Base-by-base conservation (phyloP, 2,888 invertebrate species). In the Dasysyrphus albostriatus region DNA sequence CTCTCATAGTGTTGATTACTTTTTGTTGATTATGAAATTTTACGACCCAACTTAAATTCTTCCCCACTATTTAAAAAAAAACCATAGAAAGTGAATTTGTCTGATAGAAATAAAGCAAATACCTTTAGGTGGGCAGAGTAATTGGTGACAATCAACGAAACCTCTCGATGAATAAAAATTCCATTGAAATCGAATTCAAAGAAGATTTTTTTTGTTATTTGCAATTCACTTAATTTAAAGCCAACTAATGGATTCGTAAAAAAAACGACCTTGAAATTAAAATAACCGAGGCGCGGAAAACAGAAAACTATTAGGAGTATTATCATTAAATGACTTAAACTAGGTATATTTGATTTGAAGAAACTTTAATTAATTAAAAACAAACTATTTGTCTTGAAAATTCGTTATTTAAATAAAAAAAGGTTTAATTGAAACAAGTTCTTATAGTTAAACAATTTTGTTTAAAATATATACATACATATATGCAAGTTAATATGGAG, bases 61-160 rank as follows among this genome's bases (percentile, higher is more conserved):
- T 32, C 58, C 12, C 14, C 49, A 24, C 51, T 29, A 34, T 56
- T 42, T 14, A 54, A 39, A 37, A 16, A 16, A 16, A 47, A 10
- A 65, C 24, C 24, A 58, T 75, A 44, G 83, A 75, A 79, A 79
- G 83, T 75, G 80, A 70, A 79, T 75, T 63, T 42, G 32, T 49
- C 14, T 82, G 24, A 42, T 69, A 67, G 67, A 72, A 39, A 77
- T 44, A 32, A 83, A 7, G 58, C 9, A 77, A 70, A 34, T 24
- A 54, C 69, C 42, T 24, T 65, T 29, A 42, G 58, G 69, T 80
- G 78, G 73, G 54, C 61, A 37, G 61, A 19, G 56, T 58, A 58
- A 58, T 59, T 75, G 76, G 29, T 76, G 76, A 76, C 76, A 76
- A 37, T 58, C 49, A 73, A 63, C 49, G 44, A 47, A 63, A 19